These are phyloP conservation scores for Chrysogorgia sp. DNA, from an alignment of 92 coral and sea anemone genomes.

Conservation along the genomic window DNA sequence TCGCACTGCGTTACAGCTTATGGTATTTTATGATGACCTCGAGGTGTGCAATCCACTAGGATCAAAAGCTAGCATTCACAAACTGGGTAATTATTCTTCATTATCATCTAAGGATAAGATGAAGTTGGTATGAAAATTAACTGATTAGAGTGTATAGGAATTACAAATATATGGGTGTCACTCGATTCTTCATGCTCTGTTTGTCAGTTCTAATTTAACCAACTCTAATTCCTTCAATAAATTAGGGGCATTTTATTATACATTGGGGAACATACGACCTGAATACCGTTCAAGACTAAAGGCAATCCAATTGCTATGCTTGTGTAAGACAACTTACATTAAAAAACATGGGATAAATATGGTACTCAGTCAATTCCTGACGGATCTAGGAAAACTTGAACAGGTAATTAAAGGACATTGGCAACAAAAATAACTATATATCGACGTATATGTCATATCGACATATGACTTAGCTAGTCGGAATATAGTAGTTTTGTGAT, in stretches of 20 bases:
- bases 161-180: no score
- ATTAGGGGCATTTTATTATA: slow-evolving; percentile 32
- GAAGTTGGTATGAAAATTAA: no score
- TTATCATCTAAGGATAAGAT: no score
- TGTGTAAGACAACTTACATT: slow-evolving; percentile 3
- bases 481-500: no score
- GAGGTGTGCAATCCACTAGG: neutral
- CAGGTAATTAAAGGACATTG: slow-evolving; percentile 4
- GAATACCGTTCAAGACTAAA: slow-evolving; percentile 28
- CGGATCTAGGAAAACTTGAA: slow-evolving; percentile 1
- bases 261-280: slow-evolving; percentile 34
- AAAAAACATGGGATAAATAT: slow-evolving; percentile 36
- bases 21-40: neutral
- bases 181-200: no score
- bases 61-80: neutral
- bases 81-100: no score
- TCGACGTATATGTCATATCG: no score
- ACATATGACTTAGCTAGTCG: no score
- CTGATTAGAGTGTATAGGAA: no score
- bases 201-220: no score
- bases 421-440: no score
- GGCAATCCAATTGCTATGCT: slow-evolving; percentile 24
- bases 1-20: slow-evolving; percentile 4
- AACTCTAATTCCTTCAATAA: no score
- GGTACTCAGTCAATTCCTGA: slow-evolving; percentile 15